Conservation (phyloP, 2,888 invertebrate genomes). For the Drosophila neoperkinsi region DNA sequence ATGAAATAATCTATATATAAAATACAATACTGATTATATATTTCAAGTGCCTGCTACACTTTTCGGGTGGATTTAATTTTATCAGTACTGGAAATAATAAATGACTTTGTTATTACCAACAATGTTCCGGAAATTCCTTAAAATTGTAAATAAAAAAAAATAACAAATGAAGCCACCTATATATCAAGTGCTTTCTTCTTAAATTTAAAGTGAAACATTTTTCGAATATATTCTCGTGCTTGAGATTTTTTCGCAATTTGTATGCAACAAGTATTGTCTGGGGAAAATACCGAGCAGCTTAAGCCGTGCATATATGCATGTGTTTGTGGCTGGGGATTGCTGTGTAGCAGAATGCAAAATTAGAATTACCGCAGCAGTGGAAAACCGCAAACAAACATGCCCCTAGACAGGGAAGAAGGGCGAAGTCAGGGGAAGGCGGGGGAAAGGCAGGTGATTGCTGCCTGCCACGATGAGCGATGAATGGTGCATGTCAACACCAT, state of each 20-base stretch:
- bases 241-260: constrained; percentile 42
- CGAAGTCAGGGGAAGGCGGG: not conserved
- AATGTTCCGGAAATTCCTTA: not conserved
- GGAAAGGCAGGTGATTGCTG: constrained; percentile 7
- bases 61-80: not conserved
- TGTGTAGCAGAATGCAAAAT: constrained; percentile 55
- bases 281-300: constrained; percentile 36
- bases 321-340: constrained; percentile 28
- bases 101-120: not conserved
- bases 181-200: constrained; percentile 1
- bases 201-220: not conserved
- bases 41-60: not conserved
- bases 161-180: not conserved
- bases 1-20: not conserved
- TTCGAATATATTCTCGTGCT: not conserved
- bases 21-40: not conserved
- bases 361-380: constrained; percentile 50
- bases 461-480: constrained; percentile 33
- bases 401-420: not conserved
- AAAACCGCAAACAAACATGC: constrained; percentile 39
- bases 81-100: not conserved
- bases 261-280: constrained; percentile 74
- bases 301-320: constrained; percentile 9
- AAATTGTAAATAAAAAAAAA: not conserved
- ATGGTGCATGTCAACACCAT: constrained; percentile 64